Evolutionary conservation across 2,888 invertebrate genomes (phyloP), one percentile per base, ranked within the genome.

Genomic region (Hemistola chrysoprasaria): DNA sequence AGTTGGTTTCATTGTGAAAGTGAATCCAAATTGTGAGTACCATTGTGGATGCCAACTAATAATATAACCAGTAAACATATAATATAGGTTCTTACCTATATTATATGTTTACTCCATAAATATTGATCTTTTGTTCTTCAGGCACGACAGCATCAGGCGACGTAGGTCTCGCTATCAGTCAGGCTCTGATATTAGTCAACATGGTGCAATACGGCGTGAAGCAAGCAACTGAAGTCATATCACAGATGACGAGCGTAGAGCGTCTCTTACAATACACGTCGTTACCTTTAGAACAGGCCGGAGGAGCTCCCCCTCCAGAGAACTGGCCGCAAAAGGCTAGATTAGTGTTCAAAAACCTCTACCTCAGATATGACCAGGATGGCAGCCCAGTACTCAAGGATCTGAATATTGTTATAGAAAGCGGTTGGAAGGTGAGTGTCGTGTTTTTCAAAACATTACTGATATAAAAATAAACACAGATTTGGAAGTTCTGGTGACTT

Each of bases 231-330:
- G 96, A 96, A 67, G 92, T 92, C 11, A 87, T 93, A 33, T 92
- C 93, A n/a, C 93, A 94, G 60, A 94, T 94, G 94, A 94, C 93
- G 3, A 93, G 93, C 34, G 96, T 97, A 0, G 97, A 97, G 71
- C 89, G 97, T 33, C 92, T 97, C 1, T 71, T 95, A 11, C 95
- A 96, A 66, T 97, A 95, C 74, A 92, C 93, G 0, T 87, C 92
- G 8, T 74, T 97, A 11, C 93, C 94, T 0, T 90, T 93, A 25
- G 96, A 97, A 75, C 91, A 92, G 1, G 89, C 90, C 9, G 92
- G 91, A 9, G 92, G 93, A 0, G 86, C 90, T 0, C 72, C 91
- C 47, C 92, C 93, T 3, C 85, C 91, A 0, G 52, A 70, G 4
- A 79, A 77, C 16, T 94, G 94, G 94, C 94, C 94, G 0, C 71